Conservation (phyloP, 1,140 invertebrate species). For the Bursaphelenchus mucronatus region DNA sequence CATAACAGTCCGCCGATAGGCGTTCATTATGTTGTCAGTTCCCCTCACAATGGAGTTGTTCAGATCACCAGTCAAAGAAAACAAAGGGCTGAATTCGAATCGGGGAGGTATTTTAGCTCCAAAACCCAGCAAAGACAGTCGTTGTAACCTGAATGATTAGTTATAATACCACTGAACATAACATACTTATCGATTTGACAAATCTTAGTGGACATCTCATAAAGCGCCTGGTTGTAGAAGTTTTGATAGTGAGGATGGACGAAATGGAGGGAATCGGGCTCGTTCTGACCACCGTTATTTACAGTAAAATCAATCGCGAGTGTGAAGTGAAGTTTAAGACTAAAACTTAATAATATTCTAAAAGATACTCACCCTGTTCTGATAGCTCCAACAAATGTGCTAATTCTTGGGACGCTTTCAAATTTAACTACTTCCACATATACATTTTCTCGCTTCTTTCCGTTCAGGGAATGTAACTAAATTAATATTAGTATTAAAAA, state of each 20-base stretch:
- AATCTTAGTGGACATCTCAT: conserved; percentile 17
- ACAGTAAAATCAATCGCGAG: conserved; percentile 48
- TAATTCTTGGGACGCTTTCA: conserved; percentile 24
- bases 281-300: conserved; percentile 48
- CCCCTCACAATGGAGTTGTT: conserved; percentile 42
- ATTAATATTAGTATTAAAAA: conserved; percentile 5
- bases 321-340: conserved; percentile 44
- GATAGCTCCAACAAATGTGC: conserved; percentile 21
- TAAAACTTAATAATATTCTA: conserved; percentile 26
- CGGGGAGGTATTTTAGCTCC: conserved; percentile 45
- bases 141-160: conserved; percentile 35
- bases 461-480: conserved; percentile 27
- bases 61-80: conserved; percentile 39
- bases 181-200: conserved; percentile 5
- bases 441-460: conserved; percentile 35
- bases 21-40: conserved; percentile 23
- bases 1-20: conserved; percentile 38
- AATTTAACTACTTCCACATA: conserved; percentile 40
- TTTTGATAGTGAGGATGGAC: conserved; percentile 43
- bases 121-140: conserved; percentile 45
- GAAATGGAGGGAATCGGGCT: conserved; percentile 41
- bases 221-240: conserved; percentile 32
- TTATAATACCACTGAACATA: conserved; percentile 10
- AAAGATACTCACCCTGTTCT: conserved; percentile 24
- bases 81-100: conserved; percentile 45